Percentiles rank a stretch among this genome's conserved stretches.
phyloP scores from a whole-genome alignment of 2,888 invertebrate genomes.

The Teleiodes luculella region DNA sequence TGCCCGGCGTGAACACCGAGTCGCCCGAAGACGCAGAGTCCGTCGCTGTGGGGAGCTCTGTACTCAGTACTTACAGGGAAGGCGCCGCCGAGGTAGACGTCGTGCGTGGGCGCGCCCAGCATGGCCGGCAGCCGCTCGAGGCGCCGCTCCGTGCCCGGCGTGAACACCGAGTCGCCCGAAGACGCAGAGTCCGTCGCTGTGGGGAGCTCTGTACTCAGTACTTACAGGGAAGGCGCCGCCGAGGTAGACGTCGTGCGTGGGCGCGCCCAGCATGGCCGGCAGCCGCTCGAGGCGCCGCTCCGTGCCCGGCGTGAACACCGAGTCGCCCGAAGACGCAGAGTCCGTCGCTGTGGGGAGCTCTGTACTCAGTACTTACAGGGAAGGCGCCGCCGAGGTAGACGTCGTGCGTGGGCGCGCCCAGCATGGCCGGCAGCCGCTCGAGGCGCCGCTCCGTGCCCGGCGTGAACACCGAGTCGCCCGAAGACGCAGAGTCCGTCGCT shows the following conservation, averaged over 20 bases:
- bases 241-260: conserved; percentile 85
- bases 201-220: conserved; percentile 17
- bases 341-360: neutral
- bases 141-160: conserved; percentile 69
- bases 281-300: conserved; percentile 64
- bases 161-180: conserved; percentile 53
- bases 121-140: conserved; percentile 67
- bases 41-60: too few relatives aligned
- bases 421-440: conserved; percentile 67
- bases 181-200: conserved; percentile 14
- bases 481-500: conserved; percentile 33
- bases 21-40: conserved; percentile 37
- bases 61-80: conserved; percentile 72
- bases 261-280: conserved; percentile 68
- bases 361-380: conserved; percentile 56
- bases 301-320: conserved; percentile 68
- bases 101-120: conserved; percentile 74
- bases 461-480: conserved; percentile 56
- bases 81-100: conserved; percentile 91
- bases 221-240: conserved; percentile 85
- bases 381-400: conserved; percentile 91
- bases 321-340: conserved; percentile 40
- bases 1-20: conserved; percentile 66
- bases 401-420: conserved; percentile 78
- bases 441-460: conserved; percentile 70